Conservation (phyloP, 2,113 vertebrate genomes). For the Tamias sibiricus region DNA sequence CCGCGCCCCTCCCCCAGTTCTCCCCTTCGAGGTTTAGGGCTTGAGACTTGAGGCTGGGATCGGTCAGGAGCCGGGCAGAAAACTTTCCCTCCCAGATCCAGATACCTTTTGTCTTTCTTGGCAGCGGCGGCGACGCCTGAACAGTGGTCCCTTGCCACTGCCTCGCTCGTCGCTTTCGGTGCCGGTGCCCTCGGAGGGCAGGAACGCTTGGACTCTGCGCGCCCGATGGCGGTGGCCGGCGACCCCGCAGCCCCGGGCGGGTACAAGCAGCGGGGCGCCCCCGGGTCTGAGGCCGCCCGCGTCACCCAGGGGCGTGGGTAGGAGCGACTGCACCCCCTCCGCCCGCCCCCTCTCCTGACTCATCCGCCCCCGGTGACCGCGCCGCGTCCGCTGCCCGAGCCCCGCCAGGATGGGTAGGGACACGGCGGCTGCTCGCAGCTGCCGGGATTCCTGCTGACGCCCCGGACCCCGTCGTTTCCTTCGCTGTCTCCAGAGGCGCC, state of each 20-base stretch:
- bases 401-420: conserved; percentile 56
- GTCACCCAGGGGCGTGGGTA: conserved; percentile 19
- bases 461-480: conserved; percentile 48
- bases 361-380: conserved; percentile 53
- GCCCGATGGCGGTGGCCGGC: neutral
- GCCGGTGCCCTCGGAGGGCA: neutral
- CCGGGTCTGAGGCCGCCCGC: neutral
- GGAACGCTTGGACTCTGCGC: neutral
- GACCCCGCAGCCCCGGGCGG: neutral
- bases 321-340: conserved; percentile 58
- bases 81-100: conserved; percentile 62
- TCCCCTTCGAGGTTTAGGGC: neutral
- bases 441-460: conserved; percentile 50
- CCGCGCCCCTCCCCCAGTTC: neutral
- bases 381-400: conserved; percentile 53
- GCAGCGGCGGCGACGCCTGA: neutral
- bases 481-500: neutral
- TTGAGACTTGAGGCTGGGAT: neutral
- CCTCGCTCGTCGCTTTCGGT: neutral
- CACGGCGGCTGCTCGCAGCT: conserved; percentile 53
- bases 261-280: neutral
- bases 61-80: neutral
- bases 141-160: neutral
- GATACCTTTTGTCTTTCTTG: conserved; percentile 64
- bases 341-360: conserved; percentile 71